Base-by-base conservation (phyloP, 2,888 invertebrate genomes). In the Schizotus pectinicornis region DNA sequence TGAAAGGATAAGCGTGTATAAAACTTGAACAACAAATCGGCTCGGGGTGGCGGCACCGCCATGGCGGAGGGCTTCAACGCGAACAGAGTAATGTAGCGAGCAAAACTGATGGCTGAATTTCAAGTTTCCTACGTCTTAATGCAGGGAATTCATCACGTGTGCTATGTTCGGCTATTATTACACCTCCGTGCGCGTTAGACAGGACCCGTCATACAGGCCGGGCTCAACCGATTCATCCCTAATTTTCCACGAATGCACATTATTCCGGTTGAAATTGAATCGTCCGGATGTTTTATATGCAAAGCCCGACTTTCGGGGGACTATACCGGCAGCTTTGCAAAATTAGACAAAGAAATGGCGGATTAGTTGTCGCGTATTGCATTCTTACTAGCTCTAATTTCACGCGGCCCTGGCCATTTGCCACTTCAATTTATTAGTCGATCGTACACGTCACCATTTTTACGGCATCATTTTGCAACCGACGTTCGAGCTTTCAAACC, bases 301-400 rank as follows among this genome's bases (percentile, higher is more conserved):
- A 77, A 76, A 77, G 74, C 75, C 68, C 64, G 75, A 73, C 74
- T 75, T 74, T 71, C 64, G 65, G 69, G n/a, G 70, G 75, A 75
- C 74, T 75, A 72, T 72, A 67, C 70, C 60, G 67, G 69, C 69
- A 75, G 73, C 74, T 53, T 73, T 74, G 67, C 74, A 73, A 77
- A 77, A 77, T 77, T 77, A 77, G 74, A 76, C 75, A 77, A 77
- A 77, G 77, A 77, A 77, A 77, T 75, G 73, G 76, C 68, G 72
- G 77, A 77, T 77, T 77, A 77, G 76, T 75, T 71, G 72, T 73
- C 73, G 73, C 75, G 74, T 71, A 73, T 74, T 73, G 75, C 73
- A 74, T 74, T 73, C 73, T 69, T 75, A 74, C 71, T 68, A 69
- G 70, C 71, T 74, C 71, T 73, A 76, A 76, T 77, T 77, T 77